Percentiles rank a stretch among this genome's conserved stretches.
These are phyloP conservation scores for Myripristis jacobus DNA, from an alignment of 2,797 vertebrate genomes.

Conservation along the genomic window DNA sequence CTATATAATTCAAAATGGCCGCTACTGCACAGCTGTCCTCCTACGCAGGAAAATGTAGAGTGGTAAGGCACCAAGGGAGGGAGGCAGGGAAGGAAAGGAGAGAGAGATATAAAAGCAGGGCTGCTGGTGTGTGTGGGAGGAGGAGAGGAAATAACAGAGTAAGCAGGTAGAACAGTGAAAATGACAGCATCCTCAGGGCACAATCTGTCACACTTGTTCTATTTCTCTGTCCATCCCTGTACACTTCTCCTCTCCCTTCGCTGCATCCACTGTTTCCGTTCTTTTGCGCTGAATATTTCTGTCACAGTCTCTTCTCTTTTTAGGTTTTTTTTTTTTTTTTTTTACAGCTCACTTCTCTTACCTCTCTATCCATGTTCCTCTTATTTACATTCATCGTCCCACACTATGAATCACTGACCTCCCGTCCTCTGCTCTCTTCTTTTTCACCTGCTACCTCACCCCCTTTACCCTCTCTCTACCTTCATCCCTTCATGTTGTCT, in stretches of 20 bases:
- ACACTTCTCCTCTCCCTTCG: conserved; percentile 28
- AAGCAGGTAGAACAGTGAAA: conserved; percentile 63
- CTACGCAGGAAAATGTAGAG: conserved; percentile 65
- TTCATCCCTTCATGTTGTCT: conserved; percentile 27
- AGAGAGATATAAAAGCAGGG: conserved; percentile 31
- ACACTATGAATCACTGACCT: conserved; percentile 54
- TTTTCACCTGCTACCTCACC: conserved; percentile 9
- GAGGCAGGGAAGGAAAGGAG: not conserved
- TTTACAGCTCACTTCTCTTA: conserved; percentile 30
- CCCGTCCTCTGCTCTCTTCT: conserved; percentile 22
- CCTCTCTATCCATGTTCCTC: conserved; percentile 41
- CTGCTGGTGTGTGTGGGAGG: conserved; percentile 21
- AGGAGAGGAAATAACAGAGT: conserved; percentile 24
- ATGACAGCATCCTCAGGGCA: conserved; percentile 42
- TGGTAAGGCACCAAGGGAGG: conserved; percentile 40
- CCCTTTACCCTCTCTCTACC: not conserved
- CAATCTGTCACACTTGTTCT: conserved; percentile 48
- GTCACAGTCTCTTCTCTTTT: conserved; percentile 27
- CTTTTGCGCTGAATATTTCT: conserved; percentile 29
- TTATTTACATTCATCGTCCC: conserved; percentile 64
- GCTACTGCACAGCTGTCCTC: conserved; percentile 72
- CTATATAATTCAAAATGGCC: conserved; percentile 83
- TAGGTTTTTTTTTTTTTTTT: conserved; percentile 36
- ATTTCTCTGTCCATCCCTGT: conserved; percentile 20
- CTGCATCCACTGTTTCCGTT: conserved; percentile 18